Evolutionary conservation across 2,113 vertebrate species (phyloP).

Genomic region (Lamprotornis superbus): DNA sequence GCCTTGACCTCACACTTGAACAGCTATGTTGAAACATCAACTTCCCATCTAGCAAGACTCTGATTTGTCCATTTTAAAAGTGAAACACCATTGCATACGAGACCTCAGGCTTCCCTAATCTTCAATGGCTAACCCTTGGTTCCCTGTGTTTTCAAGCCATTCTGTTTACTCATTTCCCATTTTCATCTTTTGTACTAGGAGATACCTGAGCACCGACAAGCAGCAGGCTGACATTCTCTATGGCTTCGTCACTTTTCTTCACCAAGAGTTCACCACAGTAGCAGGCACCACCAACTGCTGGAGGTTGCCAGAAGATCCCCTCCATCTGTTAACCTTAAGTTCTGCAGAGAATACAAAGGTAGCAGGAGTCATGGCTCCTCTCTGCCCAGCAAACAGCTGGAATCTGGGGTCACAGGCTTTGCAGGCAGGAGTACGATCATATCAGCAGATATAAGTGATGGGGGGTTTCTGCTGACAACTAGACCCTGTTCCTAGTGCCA

Average conservation of each 20-base stretch:
- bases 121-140: not conserved
- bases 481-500: not conserved
- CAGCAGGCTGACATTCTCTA: not conserved
- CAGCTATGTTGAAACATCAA: rapidly evolving
- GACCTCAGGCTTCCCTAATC: not conserved
- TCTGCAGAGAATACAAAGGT: not conserved
- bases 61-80: not conserved
- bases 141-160: not conserved
- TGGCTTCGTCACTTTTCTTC: not conserved
- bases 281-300: not conserved
- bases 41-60: not conserved
- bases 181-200: not conserved
- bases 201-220: not conserved
- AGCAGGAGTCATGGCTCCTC: not conserved
- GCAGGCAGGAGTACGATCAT: not conserved
- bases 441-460: not conserved
- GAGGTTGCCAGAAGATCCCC: not conserved
- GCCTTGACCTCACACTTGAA: not conserved
- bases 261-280: not conserved
- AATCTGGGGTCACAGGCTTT: not conserved
- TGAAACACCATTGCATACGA: not conserved
- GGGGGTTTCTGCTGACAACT: not conserved
- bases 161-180: not conserved
- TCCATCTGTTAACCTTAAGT: not conserved
- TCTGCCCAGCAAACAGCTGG: not conserved